Conservation (phyloP, 1,140 invertebrate genomes). For the Magallana gigas region DNA sequence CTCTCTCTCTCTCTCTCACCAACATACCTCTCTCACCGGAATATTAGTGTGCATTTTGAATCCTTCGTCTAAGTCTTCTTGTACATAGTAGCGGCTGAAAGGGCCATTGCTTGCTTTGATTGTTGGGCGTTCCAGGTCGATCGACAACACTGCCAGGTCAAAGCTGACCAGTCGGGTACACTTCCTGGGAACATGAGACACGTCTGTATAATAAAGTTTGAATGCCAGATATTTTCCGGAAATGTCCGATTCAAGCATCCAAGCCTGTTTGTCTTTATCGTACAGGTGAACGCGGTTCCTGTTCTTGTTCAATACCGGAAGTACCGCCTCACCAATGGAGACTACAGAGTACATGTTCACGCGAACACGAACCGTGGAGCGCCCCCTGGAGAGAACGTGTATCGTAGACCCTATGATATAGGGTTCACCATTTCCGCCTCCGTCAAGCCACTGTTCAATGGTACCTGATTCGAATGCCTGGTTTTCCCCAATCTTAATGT, state of each 20-base stretch:
- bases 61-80: conserved; percentile 88
- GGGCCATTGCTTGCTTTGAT: conserved; percentile 86
- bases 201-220: conserved; percentile 90
- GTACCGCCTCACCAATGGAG: conserved; percentile 86
- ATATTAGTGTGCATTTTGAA: conserved; percentile 82
- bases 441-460: conserved; percentile 88
- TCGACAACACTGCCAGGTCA: conserved; percentile 81
- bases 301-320: conserved; percentile 76
- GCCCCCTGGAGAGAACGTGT: conserved; percentile 71
- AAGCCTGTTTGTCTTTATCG: conserved; percentile 91
- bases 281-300: conserved; percentile 85
- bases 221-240: conserved; percentile 86
- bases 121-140: conserved; percentile 58
- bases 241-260: conserved; percentile 89
- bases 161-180: conserved; percentile 89
- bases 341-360: conserved; percentile 89
- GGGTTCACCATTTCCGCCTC: conserved; percentile 74
- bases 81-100: conserved; percentile 91
- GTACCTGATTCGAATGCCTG: conserved; percentile 86
- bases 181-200: conserved; percentile 91
- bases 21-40: conserved; percentile 86
- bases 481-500: conserved; percentile 86
- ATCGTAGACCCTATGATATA: conserved; percentile 67
- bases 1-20: no score
- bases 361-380: conserved; percentile 83